phyloP scores from a whole-genome alignment of 2,797 vertebrate species.

The Atherinosoma microstoma region DNA sequence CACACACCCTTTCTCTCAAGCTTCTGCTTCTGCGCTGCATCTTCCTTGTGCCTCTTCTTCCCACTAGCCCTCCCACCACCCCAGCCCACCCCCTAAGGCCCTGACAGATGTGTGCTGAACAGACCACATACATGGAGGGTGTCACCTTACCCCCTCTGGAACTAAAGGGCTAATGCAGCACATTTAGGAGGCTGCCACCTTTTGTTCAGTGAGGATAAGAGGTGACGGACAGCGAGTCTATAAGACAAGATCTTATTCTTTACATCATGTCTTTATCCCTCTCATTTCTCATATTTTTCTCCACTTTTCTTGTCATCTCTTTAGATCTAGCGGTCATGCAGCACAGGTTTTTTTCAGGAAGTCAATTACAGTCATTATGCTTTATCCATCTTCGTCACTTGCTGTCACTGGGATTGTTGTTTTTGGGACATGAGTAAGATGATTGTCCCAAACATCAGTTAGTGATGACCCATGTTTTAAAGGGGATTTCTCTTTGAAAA shows the following conservation, averaged over 20 bases:
- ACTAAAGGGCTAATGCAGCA: constrained; percentile 95
- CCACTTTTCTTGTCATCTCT: constrained; percentile 6
- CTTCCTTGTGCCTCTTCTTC: constrained; percentile 54
- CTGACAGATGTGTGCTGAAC: constrained; percentile 95
- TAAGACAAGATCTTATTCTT: constrained; percentile 72
- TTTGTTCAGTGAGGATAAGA: constrained; percentile 72
- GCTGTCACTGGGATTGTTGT: constrained; percentile 6
- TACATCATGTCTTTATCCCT: constrained; percentile 50
- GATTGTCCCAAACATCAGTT: constrained; percentile 36
- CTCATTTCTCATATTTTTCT: constrained; percentile 15
- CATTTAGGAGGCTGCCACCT: constrained; percentile 87
- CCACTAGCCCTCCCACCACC: constrained; percentile 47
- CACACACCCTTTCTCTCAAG: constrained; percentile 37
- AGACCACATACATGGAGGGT: constrained; percentile 98
- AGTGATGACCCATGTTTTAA: constrained; percentile 30
- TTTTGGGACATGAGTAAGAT: constrained; percentile 38
- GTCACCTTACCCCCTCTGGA: constrained; percentile 96
- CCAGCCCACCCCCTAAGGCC: constrained; percentile 85
- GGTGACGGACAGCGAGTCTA: constrained; percentile 79
- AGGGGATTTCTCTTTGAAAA: constrained; percentile 53
- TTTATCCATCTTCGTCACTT: constrained; percentile 35
- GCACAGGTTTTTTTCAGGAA: not conserved
- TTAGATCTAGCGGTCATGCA: constrained; percentile 18
- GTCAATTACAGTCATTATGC: constrained; percentile 28
- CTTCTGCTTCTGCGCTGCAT: constrained; percentile 39